A percentile compares a stretch with the other conserved stretches of the same genome.
phyloP scores from a whole-genome alignment of 2,113 vertebrate species.

The Cyanoderma ruficeps region DNA sequence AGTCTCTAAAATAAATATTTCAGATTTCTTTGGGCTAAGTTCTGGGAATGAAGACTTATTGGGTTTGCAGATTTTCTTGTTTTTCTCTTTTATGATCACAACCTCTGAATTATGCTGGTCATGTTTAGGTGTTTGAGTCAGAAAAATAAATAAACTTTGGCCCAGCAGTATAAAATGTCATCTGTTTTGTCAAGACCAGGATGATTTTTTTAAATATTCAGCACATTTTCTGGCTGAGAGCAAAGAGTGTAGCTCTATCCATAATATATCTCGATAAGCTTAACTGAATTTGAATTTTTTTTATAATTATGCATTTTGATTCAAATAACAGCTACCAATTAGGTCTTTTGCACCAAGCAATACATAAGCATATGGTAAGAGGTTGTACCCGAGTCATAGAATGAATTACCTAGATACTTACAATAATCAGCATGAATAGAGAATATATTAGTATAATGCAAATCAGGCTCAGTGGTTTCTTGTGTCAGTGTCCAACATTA shows the following conservation, averaged over 20 bases:
- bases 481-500: neutral
- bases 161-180: neutral
- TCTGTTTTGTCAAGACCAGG: neutral
- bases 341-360: neutral
- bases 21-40: neutral
- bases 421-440: neutral
- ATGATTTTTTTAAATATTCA: neutral
- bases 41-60: neutral
- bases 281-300: neutral
- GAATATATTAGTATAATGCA: neutral
- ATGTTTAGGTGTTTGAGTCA: neutral
- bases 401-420: neutral
- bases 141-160: neutral
- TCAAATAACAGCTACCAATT: neutral
- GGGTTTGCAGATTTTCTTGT: neutral
- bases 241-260: neutral
- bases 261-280: neutral
- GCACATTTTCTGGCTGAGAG: neutral
- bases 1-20: neutral
- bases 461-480: neutral
- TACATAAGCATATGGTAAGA: neutral
- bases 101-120: neutral
- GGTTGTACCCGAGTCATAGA: neutral
- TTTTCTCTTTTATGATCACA: neutral
- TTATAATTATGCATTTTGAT: neutral